Evolutionary conservation across 2,113 vertebrate genomes (phyloP).

Genomic region (Lampris megalopsis): DNA sequence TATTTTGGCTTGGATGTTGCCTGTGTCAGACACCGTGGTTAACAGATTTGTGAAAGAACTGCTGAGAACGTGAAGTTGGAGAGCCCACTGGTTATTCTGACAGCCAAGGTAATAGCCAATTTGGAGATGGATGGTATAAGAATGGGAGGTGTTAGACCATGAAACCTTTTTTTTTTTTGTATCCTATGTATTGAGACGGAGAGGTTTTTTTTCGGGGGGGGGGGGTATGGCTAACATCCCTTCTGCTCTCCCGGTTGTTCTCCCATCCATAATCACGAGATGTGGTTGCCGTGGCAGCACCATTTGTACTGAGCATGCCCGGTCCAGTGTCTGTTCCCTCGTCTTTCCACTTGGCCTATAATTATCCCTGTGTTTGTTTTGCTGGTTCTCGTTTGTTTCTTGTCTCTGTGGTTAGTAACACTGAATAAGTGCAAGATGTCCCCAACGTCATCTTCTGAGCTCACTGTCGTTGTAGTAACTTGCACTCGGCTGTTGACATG

Average conservation of each 20-base stretch:
- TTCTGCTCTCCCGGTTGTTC: slow-evolving; percentile 50
- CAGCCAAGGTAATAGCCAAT: slow-evolving; percentile 63
- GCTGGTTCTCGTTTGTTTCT: slow-evolving; percentile 64
- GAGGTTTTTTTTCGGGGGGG: slow-evolving; percentile 11
- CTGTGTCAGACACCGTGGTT: slow-evolving; percentile 10
- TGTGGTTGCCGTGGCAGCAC: slow-evolving; percentile 78
- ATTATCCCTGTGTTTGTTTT: slow-evolving; percentile 16
- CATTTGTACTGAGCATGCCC: slow-evolving; percentile 54
- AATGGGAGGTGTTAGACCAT: slow-evolving; percentile 55
- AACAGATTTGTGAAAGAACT: slow-evolving; percentile 26
- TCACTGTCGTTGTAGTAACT: slow-evolving; percentile 5
- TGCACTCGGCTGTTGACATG: slow-evolving; percentile 21
- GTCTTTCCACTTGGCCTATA: slow-evolving; percentile 21
- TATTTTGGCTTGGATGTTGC: slow-evolving; percentile 9
- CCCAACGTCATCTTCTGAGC: slow-evolving; percentile 15
- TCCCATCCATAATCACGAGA: slow-evolving; percentile 48
- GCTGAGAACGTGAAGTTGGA: slow-evolving; percentile 42
- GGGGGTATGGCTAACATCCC: slow-evolving; percentile 21
- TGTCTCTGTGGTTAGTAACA: slow-evolving; percentile 63
- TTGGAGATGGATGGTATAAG: slow-evolving; percentile 60
- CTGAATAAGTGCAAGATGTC: slow-evolving; percentile 62
- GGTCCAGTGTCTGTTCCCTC: slow-evolving; percentile 54
- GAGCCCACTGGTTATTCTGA: slow-evolving; percentile 43
- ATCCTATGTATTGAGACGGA: background rate
- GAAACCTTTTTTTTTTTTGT: background rate